Conservation (phyloP, 2,888 invertebrate species). For the Neoscelio sp. region DNA sequence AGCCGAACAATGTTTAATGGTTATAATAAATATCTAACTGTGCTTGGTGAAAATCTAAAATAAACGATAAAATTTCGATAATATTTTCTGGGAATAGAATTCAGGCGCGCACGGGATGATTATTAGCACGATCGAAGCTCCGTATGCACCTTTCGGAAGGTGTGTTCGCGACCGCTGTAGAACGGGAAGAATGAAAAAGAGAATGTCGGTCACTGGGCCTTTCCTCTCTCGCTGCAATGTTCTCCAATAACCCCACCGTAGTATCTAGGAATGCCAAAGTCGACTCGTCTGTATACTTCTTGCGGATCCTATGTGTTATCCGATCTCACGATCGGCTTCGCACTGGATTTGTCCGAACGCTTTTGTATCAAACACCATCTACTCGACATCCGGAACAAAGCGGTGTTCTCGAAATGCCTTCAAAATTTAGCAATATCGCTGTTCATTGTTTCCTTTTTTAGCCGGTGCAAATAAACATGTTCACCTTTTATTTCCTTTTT, state of each 20-base stretch:
- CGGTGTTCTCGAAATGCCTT: constrained; percentile 2
- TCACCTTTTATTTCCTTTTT: not conserved
- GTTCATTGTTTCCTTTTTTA: not conserved
- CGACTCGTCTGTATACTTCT: constrained; percentile 61
- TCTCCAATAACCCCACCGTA: constrained; percentile 60
- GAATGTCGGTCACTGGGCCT: constrained; percentile 80
- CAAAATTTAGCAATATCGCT: constrained; percentile 9
- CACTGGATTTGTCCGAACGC: constrained; percentile 53
- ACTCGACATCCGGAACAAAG: constrained; percentile 38
- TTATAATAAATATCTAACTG: constrained; percentile 47
- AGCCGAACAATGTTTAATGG: constrained; percentile 16
- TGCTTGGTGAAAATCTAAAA: constrained; percentile 52
- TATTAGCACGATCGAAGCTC: constrained; percentile 40
- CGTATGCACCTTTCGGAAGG: constrained; percentile 65
- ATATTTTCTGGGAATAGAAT: constrained; percentile 34
- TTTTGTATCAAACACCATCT: constrained; percentile 56
- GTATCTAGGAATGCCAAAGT: constrained; percentile 62
- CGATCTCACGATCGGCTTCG: constrained; percentile 54
- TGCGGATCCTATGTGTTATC: constrained; percentile 51
- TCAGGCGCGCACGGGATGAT: constrained; percentile 6
- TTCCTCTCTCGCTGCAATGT: constrained; percentile 68
- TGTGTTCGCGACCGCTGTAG: constrained; percentile 70
- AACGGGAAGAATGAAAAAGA: constrained; percentile 75
- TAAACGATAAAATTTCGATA: constrained; percentile 20
- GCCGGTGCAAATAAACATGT: no score